Base-by-base conservation (phyloP, 2,797 vertebrate genomes). In the Girardinus metallicus region DNA sequence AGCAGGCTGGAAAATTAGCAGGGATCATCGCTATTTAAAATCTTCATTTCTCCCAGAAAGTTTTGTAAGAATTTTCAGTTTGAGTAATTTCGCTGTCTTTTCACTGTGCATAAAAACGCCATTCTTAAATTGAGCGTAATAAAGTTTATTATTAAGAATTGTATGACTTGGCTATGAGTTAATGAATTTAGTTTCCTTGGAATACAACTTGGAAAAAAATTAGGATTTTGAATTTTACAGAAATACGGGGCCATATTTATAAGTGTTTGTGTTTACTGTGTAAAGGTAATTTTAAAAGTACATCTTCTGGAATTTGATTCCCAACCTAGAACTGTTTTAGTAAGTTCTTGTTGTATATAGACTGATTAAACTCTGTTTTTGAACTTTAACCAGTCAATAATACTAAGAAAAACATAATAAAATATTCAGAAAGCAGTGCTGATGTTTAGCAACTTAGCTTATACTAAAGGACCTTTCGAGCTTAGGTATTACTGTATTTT, bases 1-100 rank as follows among this genome's bases (percentile, higher is more conserved):
- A 26, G 83, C 79, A 74, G 60, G 76, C 89, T 91, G 85, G 83
- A 88, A 53, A 88, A 86, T 88, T 79, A 89, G 86, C 86, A 80
- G 26, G 85, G 41, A 85, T 57, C 83, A 83, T 80, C 80, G 86
- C 80, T 86, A 82, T 88, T 86, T 55, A 36, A 41, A 57, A 79
- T 76, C 57, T 57, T 16, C 0, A n/a, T 47, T 83, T 72, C 26
- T 34, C 60, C 15, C 76, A 62, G 70, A 84, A 84, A 91, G 85
- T 79, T 77, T 78, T 80, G 71, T 43, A 6, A 66, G 16, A 46
- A 29, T 16, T 15, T 7, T 13, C 13, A 0, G 2, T n/a, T 26
- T 29, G 41, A 71, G 0, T 44, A 29, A 71, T 71, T 3, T 46
- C 12, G 15, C 2, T n/a, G 23, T 66, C 31, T 10, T 39, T 26